Conservation (phyloP, 1,140 invertebrate genomes). For the Drosophila kepulauana region DNA sequence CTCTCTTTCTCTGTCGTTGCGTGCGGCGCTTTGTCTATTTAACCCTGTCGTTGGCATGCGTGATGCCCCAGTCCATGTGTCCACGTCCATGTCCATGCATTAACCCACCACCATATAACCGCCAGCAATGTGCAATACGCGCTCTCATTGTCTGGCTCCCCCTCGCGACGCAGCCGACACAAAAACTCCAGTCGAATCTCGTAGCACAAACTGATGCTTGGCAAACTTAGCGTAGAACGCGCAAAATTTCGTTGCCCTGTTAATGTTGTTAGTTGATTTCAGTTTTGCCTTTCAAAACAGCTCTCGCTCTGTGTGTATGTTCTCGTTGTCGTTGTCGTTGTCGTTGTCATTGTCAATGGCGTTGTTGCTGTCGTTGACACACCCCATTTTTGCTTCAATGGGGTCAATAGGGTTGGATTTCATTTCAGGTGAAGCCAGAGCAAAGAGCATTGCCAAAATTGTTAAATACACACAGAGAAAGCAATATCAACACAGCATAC, state of each 20-base stretch:
- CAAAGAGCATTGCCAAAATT: slow-evolving; percentile 81
- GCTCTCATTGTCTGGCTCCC: slow-evolving; percentile 72
- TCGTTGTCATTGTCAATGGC: slow-evolving; percentile 13
- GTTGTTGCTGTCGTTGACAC: slow-evolving; percentile 16
- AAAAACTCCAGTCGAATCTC: not conserved
- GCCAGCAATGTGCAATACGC: slow-evolving; percentile 40
- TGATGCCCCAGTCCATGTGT: slow-evolving; percentile 4
- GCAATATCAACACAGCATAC: slow-evolving; percentile 43
- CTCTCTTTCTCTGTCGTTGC: slow-evolving; percentile 30
- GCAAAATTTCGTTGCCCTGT: slow-evolving; percentile 75
- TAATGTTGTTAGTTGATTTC: slow-evolving; percentile 84
- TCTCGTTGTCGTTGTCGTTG: slow-evolving; percentile 33
- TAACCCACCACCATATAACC: slow-evolving; percentile 44
- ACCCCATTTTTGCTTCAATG: slow-evolving; percentile 38
- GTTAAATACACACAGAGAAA: slow-evolving; percentile 60
- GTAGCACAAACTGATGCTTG: not conserved
- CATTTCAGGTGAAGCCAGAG: slow-evolving; percentile 75
- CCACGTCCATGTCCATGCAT: slow-evolving; percentile 61
- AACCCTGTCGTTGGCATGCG: slow-evolving; percentile 52
- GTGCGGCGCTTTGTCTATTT: slow-evolving; percentile 65
- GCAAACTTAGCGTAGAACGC: slow-evolving; percentile 33
- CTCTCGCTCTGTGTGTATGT: slow-evolving; percentile 7
- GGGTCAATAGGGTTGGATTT: slow-evolving; percentile 57
- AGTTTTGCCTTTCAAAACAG: slow-evolving; percentile 73
- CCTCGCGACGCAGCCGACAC: not conserved